phyloP scores from a whole-genome alignment of 1,140 invertebrate genomes.

The Habropoda laboriosa region DNA sequence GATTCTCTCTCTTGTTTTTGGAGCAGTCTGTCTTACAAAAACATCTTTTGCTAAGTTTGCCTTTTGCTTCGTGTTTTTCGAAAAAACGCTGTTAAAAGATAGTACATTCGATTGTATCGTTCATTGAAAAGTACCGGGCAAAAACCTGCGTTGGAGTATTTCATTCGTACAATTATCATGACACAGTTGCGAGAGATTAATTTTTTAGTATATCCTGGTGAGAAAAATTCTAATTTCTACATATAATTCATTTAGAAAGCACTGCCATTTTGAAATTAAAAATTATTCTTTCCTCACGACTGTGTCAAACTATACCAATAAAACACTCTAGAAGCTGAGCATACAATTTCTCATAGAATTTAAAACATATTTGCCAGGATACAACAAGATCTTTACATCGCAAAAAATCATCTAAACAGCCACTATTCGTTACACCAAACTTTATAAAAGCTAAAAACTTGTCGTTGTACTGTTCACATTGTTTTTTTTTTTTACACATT shows the following conservation, averaged over 20 bases:
- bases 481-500: constrained; percentile 28
- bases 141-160: too few relatives aligned
- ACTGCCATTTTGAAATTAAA: too few relatives aligned
- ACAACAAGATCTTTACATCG: constrained; percentile 35
- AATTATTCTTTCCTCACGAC: too few relatives aligned
- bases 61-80: background rate
- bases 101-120: background rate
- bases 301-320: too few relatives aligned
- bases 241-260: too few relatives aligned
- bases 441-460: constrained; percentile 69
- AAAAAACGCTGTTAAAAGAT: constrained; percentile 13
- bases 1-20: background rate
- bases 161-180: too few relatives aligned
- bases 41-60: constrained; percentile 16
- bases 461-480: constrained; percentile 66
- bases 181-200: too few relatives aligned
- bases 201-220: too few relatives aligned
- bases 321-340: too few relatives aligned
- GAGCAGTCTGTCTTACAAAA: background rate
- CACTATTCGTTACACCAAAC: constrained; percentile 55
- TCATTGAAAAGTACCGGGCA: constrained; percentile 6
- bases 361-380: constrained; percentile 35
- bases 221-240: too few relatives aligned
- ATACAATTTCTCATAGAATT: background rate
- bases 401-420: constrained; percentile 60